These are phyloP conservation scores for Spisula subtruncata DNA, from an alignment of 2,888 invertebrate species.

Conservation along the genomic window DNA sequence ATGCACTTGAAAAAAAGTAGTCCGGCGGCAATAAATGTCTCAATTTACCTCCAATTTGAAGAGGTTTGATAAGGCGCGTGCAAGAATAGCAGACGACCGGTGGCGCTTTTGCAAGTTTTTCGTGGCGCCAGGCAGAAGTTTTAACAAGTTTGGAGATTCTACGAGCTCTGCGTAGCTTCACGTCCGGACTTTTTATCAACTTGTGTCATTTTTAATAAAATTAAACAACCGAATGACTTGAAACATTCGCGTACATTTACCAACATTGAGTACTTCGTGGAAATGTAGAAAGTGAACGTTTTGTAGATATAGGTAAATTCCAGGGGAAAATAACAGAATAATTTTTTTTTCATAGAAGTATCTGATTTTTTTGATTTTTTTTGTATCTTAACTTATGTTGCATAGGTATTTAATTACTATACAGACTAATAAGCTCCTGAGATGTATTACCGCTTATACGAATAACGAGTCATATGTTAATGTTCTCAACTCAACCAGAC, in stretches of 20 bases:
- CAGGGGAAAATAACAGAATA: not conserved
- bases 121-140: conserved; percentile 69
- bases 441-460: not conserved
- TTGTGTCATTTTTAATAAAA: conserved; percentile 53
- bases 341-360: not conserved
- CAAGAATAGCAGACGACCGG: conserved; percentile 54
- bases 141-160: conserved; percentile 66
- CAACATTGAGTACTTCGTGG: not conserved
- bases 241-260: conserved; percentile 15
- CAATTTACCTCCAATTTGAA: conserved; percentile 53
- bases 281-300: not conserved
- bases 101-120: conserved; percentile 61
- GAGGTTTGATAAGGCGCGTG: conserved; percentile 49
- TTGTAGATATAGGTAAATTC: not conserved
- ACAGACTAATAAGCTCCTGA: not conserved
- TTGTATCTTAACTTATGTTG: no score
- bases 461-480: not conserved
- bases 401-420: not conserved
- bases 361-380: not conserved
- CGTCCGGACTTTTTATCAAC: conserved; percentile 40
- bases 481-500: not conserved
- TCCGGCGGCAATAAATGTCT: conserved; percentile 51
- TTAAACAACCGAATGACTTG: conserved; percentile 31
- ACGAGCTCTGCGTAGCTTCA: conserved; percentile 61
- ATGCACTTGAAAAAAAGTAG: conserved; percentile 51